Evolutionary conservation across 2,888 invertebrate genomes (phyloP).

Genomic region (Cactoblastis cactorum): DNA sequence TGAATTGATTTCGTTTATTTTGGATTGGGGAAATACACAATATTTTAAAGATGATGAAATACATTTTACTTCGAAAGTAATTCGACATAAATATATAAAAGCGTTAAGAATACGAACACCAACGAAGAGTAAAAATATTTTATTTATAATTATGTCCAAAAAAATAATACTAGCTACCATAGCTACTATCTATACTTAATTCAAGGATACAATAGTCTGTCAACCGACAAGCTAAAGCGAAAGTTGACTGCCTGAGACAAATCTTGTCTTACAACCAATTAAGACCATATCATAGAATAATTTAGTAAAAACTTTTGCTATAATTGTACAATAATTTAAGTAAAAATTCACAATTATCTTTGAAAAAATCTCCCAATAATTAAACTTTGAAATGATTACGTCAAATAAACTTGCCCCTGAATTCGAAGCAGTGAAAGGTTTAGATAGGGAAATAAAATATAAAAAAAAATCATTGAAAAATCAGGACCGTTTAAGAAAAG

Average conservation of each 20-base stretch:
- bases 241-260: neutral
- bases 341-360: neutral
- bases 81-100: too few species aligned
- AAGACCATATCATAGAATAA: neutral
- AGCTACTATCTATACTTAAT: slow-evolving; percentile 20
- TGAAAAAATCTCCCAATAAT: neutral
- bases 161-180: too few species aligned
- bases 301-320: neutral
- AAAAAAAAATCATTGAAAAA: neutral
- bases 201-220: slow-evolving; percentile 15
- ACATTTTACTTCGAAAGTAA: too few species aligned
- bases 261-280: neutral
- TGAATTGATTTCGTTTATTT: too few species aligned
- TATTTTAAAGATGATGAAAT: too few species aligned
- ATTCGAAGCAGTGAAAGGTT: neutral
- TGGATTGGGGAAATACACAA: too few species aligned
- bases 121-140: too few species aligned
- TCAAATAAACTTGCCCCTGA: neutral
- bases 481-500: neutral
- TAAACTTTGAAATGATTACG: neutral
- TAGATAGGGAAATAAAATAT: neutral
- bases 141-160: too few species aligned
- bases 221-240: slow-evolving; percentile 8
- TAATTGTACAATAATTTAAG: too few species aligned
- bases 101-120: too few species aligned